phyloP scores from a whole-genome alignment of 2,113 vertebrate species.

The Illadopsis cleaveri region DNA sequence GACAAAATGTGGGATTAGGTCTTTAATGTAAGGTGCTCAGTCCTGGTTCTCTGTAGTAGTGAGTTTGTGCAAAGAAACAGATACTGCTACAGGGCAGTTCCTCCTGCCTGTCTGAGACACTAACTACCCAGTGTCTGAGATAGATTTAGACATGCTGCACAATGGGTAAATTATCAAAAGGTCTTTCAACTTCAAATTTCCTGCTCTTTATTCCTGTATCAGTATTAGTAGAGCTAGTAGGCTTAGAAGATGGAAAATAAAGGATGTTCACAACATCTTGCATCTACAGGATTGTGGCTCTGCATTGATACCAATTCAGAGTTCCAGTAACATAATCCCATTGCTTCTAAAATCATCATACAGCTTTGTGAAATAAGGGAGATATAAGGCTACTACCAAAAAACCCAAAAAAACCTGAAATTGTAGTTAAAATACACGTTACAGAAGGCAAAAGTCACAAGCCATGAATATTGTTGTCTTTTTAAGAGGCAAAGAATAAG shows the following conservation, averaged over 20 bases:
- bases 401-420: not conserved
- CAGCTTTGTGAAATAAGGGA: not conserved
- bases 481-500: not conserved
- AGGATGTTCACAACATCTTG: not conserved
- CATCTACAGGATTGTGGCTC: not conserved
- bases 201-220: not conserved
- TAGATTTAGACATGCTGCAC: not conserved
- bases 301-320: not conserved
- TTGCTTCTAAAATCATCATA: not conserved
- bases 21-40: not conserved
- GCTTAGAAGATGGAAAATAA: not conserved
- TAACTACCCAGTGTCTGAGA: not conserved
- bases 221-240: not conserved
- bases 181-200: not conserved
- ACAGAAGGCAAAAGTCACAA: not conserved
- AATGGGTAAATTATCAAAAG: not conserved
- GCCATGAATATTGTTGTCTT: not conserved
- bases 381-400: not conserved
- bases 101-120: not conserved
- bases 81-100: not conserved
- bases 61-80: not conserved
- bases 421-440: not conserved
- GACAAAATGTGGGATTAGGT: not conserved
- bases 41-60: not conserved
- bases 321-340: not conserved